Evolutionary conservation across 2,888 invertebrate genomes (phyloP), one percentile per base, ranked within the genome.

Genomic region (Lepidonotus clava): DNA sequence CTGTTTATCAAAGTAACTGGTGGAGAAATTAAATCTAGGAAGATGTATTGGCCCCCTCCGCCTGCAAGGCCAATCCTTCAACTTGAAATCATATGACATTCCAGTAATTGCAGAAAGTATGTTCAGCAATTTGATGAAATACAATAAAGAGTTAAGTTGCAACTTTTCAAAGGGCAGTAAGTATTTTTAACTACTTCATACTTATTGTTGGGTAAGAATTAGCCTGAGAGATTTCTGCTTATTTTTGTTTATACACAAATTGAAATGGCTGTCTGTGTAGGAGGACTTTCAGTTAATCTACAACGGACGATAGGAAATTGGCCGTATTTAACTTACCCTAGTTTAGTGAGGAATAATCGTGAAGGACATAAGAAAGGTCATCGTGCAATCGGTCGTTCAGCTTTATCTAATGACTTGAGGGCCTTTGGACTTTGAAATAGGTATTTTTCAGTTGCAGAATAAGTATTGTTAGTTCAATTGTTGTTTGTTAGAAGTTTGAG

Each of bases 51-150:
- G 11, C 21, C 11, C 14, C 8, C 34, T 38, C 1, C 71, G 36
- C 24, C 38, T 71, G 34, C n/a, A 38, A 34, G 34, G 18, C 18
- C n/a, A 34, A 36, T 71, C 38, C 8, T 24, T 24, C 71, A 34
- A 71, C 38, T 71, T 71, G 14, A 18, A 66, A 66, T 18, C 11
- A 66, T 18, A 18, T 6, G 36, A 34, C 67, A 67, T n/a, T 32
- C 4, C 46, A 11, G 28, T 32, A 66, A 66, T 32, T 5, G 66
- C 32, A 28, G 66, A 14, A 24, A 66, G 71, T 71, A 71, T 71
- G 71, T 71, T 71, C 34, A 34, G 71, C n/a, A 71, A 36, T 71
- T 38, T 71, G 71, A 71, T 71, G 71, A 71, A 71, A 36, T 71
- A 34, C 71, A 21, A 6, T 38, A 34, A 14, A 36, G 34, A 61